Evolutionary conservation across 2,888 invertebrate genomes (phyloP).

Genomic region (Cinara cedri): DNA sequence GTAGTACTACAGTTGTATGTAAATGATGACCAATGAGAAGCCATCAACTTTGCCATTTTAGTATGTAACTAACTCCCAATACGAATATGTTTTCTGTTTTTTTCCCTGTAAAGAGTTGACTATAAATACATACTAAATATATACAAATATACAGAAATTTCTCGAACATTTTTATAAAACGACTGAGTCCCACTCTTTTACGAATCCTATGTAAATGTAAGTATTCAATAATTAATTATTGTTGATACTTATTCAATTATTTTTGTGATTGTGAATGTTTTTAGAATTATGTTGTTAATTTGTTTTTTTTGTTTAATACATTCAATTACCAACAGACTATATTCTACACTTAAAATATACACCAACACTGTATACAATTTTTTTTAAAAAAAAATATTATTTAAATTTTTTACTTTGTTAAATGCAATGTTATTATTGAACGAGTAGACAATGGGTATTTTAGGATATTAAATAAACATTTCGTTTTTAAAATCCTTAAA

Average conservation of each 20-base stretch:
- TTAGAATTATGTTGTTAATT: slow-evolving; percentile 32
- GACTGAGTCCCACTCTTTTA: slow-evolving; percentile 42
- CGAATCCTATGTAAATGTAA: slow-evolving; percentile 8
- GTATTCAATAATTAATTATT: slow-evolving; percentile 18
- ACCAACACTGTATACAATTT: background rate
- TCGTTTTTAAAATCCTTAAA: slow-evolving; percentile 10
- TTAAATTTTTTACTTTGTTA: slow-evolving; percentile 8
- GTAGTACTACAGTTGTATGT: slow-evolving; percentile 40
- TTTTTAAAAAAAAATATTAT: background rate
- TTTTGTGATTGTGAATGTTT: slow-evolving; percentile 44
- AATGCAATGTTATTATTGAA: slow-evolving; percentile 22
- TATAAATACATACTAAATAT: background rate
- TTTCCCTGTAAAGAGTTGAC: background rate
- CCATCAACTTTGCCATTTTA: slow-evolving; percentile 56
- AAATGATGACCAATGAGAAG: slow-evolving; percentile 50
- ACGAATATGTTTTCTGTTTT: slow-evolving; percentile 19
- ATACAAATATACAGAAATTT: slow-evolving; percentile 18
- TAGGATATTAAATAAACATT: slow-evolving; percentile 37
- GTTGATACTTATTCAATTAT: slow-evolving; percentile 43
- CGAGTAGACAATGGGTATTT: slow-evolving; percentile 47
- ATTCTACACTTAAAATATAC: background rate
- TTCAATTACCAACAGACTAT: background rate
- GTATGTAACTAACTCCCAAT: slow-evolving; percentile 36
- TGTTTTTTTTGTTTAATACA: background rate
- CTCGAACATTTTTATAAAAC: slow-evolving; percentile 43